Conservation (phyloP, 92 coral and sea anemone species). For the Parazoanthus darwini region DNA sequence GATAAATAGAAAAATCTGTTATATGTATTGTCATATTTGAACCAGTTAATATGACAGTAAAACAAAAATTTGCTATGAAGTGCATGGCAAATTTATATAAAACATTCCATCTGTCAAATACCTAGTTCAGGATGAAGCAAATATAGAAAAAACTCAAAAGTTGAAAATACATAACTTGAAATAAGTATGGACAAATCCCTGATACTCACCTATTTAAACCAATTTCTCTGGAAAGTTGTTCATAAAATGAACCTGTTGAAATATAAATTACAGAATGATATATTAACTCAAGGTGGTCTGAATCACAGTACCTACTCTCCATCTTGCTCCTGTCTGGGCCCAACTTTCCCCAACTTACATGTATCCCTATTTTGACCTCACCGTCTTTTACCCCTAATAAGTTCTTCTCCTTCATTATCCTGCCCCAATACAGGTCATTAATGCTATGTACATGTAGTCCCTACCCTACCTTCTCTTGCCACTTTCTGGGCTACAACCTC, state of each 20-base stretch:
- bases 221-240: conserved; percentile 85
- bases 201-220: conserved; percentile 83
- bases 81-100: no score
- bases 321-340: background rate
- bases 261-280: background rate
- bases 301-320: background rate
- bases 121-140: no score
- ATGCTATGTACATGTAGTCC: background rate
- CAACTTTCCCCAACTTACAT: background rate
- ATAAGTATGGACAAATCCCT: background rate
- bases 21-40: no score
- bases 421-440: background rate
- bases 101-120: no score
- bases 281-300: background rate
- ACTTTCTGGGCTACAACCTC: background rate
- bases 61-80: no score
- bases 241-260: conserved; percentile 76
- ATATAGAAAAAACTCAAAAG: background rate
- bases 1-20: no score
- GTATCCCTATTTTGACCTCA: no score
- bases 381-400: no score
- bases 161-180: background rate
- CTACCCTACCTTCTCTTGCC: background rate
- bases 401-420: background rate
- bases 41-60: no score